A percentile compares a stretch with the other conserved stretches of the same genome.
These are phyloP conservation scores for Charaxes varanes DNA, from an alignment of 1,140 invertebrate species.

Conservation along the genomic window DNA sequence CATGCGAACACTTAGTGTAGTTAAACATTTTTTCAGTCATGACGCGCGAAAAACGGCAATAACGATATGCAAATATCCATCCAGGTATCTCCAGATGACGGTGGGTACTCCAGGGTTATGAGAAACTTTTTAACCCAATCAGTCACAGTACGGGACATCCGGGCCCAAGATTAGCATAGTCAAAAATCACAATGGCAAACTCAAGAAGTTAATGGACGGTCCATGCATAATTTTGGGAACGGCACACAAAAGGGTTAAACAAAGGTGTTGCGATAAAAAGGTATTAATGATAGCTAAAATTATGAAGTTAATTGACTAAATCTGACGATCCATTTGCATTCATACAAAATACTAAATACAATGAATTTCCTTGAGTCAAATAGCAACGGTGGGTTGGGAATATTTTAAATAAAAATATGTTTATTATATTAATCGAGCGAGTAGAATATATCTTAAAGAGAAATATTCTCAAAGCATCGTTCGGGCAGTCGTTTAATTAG, in stretches of 20 bases:
- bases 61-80: constrained; percentile 33
- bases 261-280: too few species aligned
- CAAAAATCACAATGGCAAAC: constrained; percentile 14
- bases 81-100: constrained; percentile 39
- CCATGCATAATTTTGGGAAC: constrained; percentile 47
- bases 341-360: too few species aligned
- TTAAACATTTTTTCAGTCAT: too few species aligned
- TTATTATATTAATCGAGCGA: constrained; percentile 27
- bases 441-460: constrained; percentile 46
- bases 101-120: constrained; percentile 33
- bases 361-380: not conserved
- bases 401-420: constrained; percentile 19
- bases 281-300: too few species aligned
- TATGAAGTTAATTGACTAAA: too few species aligned
- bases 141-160: constrained; percentile 48
- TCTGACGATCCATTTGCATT: too few species aligned
- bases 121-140: constrained; percentile 50
- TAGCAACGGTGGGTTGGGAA: constrained; percentile 1
- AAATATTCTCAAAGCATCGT: constrained; percentile 58
- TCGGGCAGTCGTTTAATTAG: constrained; percentile 65
- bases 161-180: constrained; percentile 50
- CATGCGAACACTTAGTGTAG: too few species aligned
- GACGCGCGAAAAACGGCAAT: constrained; percentile 27
- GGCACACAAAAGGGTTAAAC: constrained; percentile 52
- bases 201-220: constrained; percentile 28